Base-by-base conservation (phyloP, 2,797 vertebrate species). In the Phoxinus dragarum region DNA sequence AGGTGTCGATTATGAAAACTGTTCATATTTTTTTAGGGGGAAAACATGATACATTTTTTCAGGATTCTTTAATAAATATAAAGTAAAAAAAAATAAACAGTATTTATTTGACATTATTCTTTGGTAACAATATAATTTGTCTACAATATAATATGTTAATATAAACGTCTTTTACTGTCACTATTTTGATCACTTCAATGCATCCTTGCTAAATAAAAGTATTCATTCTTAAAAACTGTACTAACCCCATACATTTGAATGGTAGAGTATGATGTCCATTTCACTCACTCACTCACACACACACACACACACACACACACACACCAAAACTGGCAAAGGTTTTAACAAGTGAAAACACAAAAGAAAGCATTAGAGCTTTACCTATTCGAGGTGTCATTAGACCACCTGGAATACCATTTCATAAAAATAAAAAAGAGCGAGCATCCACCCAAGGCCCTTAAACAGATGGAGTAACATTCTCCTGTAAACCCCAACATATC, bases 401-500 rank as follows among this genome's bases (percentile, higher is more conserved):
- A 40, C 77, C 59, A 66, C 59, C 59, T 66, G 59, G 17, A 80
- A 79, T 21, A 23, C 11, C 3, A n/a, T 44, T 31, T 59, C 14
- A 64, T 6, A 23, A 7, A 16, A 17, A 42, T 23, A 75, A 21
- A 23, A 2, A 0, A 4, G 21, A 47, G 27, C 31, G 2, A 54
- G 6, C 19, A 40, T 4, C 23, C 36, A 78, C 52, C 4, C 75
- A 78, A 1, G 0, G 23, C 56, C 56, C 59, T 66, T 66, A 66
- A 81, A 17, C 47, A 69, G 66, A 81, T 9, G 14, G 19, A 68
- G n/a, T 44, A 31, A 61, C 6, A 34, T 31, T 73, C 72, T 82
- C 68, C 80, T 44, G 68, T 72, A 82, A 82, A 82, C n/a, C 17
- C 38, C 69, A 36, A 81, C 3, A 49, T 34, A 47, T 40, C 79